Base-by-base conservation (phyloP, 2,888 invertebrate genomes). In the Hipparchia semele region DNA sequence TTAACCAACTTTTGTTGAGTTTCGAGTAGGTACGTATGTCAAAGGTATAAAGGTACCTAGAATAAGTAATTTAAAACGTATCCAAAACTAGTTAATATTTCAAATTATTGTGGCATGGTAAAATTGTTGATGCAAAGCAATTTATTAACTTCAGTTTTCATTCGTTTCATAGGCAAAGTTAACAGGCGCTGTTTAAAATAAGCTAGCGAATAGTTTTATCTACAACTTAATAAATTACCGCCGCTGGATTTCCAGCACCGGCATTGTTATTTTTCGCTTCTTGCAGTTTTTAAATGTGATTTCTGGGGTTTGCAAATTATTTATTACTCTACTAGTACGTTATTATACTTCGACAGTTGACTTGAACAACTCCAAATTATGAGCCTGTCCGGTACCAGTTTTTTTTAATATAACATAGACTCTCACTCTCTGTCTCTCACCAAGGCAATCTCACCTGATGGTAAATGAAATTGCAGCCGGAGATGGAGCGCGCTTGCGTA, bases 221-320 rank as follows among this genome's bases (percentile, higher is more conserved):
- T 49, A 49, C 62, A 13, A 64, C 49, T 64, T 64, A 49, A 64
- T 64, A 49, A 64, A 64, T 51, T 64, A 64, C 62, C 62, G 62
- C 62, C 23, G 13, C 23, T 64, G 49, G 49, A 64, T 51, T 64
- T 64, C 49, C 62, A 49, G 62, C 49, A 13, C 49, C 49, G n/a
- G 62, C 62, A 9, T 64, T 64, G 62, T 64, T 64, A 64, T 64
- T 64, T 61, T 64, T 64, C 13, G 23, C 62, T 64, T 49, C 23
- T 64, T 64, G 49, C 39, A 64, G 9, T 64, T 64, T 64, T 64
- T 64, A 49, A 49, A 8, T 49, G 23, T 9, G 13, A 4, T 49
- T 13, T 13, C 49, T 49, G 9, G 13, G 23, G 62, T 64, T 64
- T 23, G 62, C n/a, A 23, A 64, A 56, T 56, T 56, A 56, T n/a